These are phyloP conservation scores for Lutraria rhynchaena DNA, from an alignment of 1,140 invertebrate genomes.

Conservation along the genomic window DNA sequence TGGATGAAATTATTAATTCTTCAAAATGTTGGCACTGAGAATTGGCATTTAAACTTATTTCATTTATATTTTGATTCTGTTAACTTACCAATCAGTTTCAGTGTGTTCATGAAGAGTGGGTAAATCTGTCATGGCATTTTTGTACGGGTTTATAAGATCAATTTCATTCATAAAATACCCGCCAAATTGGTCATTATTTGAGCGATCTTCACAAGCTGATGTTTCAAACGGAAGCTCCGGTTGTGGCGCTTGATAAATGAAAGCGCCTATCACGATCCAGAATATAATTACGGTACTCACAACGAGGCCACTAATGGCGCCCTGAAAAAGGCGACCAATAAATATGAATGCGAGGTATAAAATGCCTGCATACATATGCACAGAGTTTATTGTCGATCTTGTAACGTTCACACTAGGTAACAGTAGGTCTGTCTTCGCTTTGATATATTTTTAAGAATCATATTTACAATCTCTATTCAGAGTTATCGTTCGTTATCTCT, in stretches of 20 bases:
- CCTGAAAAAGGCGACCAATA: constrained; percentile 44
- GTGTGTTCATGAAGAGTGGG: neutral
- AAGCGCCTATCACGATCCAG: constrained; percentile 71
- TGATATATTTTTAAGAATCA: neutral
- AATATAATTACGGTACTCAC: constrained; percentile 64
- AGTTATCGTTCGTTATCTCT: too few species aligned
- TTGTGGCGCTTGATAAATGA: constrained; percentile 62
- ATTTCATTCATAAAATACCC: constrained; percentile 9
- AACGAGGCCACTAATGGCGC: constrained; percentile 65
- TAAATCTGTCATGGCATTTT: neutral
- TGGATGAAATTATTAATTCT: neutral
- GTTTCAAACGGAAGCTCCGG: constrained; percentile 61
- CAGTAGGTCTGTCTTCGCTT: neutral
- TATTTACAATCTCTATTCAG: neutral
- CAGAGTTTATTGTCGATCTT: too few species aligned
- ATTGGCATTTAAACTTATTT: neutral
- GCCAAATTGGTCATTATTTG: neutral
- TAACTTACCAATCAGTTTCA: neutral
- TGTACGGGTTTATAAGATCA: constrained; percentile 4
- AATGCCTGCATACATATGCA: too few species aligned
- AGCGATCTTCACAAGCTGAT: constrained; percentile 54
- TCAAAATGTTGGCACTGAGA: neutral
- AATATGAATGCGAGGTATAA: too few species aligned
- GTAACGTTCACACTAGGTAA: too few species aligned
- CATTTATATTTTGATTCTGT: too few species aligned